A percentile compares a stretch with the other conserved stretches of the same genome.
Evolutionary conservation across 1,140 invertebrate species (phyloP).

Genomic region (Protaetia brevitarsis): DNA sequence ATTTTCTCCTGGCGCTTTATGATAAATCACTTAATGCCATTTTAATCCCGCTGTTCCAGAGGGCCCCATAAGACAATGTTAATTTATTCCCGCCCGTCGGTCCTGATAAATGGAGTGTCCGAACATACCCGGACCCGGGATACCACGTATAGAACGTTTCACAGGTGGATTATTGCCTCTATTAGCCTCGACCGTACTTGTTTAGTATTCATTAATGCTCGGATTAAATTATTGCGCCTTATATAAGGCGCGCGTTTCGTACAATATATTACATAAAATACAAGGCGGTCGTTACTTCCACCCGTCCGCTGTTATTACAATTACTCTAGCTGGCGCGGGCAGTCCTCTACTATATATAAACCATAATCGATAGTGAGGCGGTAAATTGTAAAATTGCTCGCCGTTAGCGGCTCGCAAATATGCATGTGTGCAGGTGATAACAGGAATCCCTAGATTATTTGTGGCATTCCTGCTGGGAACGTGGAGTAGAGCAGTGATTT

Average conservation of each 20-base stretch:
- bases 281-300: neutral
- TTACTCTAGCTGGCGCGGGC: no score
- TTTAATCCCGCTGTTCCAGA: constrained; percentile 40
- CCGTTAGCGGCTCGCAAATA: neutral
- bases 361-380: neutral
- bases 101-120: constrained; percentile 43
- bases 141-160: constrained; percentile 31
- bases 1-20: constrained; percentile 40
- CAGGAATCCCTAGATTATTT: neutral
- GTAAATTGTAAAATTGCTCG: neutral
- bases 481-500: no score
- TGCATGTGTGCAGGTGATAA: neutral
- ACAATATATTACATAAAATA: constrained; percentile 1
- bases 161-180: constrained; percentile 33
- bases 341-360: neutral
- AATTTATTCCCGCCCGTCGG: constrained; percentile 42
- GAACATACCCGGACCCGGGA: neutral
- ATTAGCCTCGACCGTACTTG: constrained; percentile 13
- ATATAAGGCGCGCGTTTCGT: neutral
- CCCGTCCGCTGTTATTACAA: neutral
- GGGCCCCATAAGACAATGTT: constrained; percentile 39
- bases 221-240: constrained; percentile 12
- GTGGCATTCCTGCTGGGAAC: no score
- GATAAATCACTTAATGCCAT: constrained; percentile 43
- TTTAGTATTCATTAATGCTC: neutral